These are phyloP conservation scores for Crocidura indochinensis DNA, from an alignment of 2,797 vertebrate genomes.

Conservation along the genomic window DNA sequence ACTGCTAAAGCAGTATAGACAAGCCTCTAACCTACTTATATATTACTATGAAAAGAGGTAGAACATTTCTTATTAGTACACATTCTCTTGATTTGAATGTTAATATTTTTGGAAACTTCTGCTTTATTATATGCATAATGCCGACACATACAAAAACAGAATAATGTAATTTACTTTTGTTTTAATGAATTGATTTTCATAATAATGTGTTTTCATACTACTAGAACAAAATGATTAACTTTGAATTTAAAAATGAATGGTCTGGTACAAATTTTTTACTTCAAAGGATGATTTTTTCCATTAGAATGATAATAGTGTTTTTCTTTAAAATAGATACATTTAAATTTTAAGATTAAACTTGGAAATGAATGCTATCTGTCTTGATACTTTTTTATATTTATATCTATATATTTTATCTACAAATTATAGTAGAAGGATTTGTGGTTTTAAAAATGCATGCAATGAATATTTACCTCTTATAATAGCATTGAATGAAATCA, in stretches of 20 bases:
- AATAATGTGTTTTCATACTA: slow-evolving; percentile 50
- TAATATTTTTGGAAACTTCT: slow-evolving; percentile 12
- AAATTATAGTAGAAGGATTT: not conserved
- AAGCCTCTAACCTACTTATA: not conserved
- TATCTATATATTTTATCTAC: not conserved
- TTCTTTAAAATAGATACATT: slow-evolving; percentile 43
- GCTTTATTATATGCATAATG: slow-evolving; percentile 6
- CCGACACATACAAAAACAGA: slow-evolving; percentile 1
- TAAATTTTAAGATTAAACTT: slow-evolving; percentile 36
- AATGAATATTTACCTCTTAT: slow-evolving; percentile 5
- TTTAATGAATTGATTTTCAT: slow-evolving; percentile 53
- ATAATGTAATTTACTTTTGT: slow-evolving; percentile 26
- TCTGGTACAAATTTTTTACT: slow-evolving; percentile 32
- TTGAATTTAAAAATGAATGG: slow-evolving; percentile 54
- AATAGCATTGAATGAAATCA: not conserved
- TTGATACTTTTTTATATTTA: slow-evolving; percentile 16
- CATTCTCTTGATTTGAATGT: slow-evolving; percentile 12
- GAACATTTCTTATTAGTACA: not conserved
- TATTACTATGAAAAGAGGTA: not conserved
- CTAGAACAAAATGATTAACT: slow-evolving; percentile 57
- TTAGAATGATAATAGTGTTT: slow-evolving; percentile 44
- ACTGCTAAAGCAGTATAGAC: not conserved
- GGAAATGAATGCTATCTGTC: slow-evolving; percentile 16
- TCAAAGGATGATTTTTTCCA: slow-evolving; percentile 28
- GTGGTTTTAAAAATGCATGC: not conserved